Evolutionary conservation across 2,797 vertebrate species (phyloP).

Genomic region (Muscicapa striata): DNA sequence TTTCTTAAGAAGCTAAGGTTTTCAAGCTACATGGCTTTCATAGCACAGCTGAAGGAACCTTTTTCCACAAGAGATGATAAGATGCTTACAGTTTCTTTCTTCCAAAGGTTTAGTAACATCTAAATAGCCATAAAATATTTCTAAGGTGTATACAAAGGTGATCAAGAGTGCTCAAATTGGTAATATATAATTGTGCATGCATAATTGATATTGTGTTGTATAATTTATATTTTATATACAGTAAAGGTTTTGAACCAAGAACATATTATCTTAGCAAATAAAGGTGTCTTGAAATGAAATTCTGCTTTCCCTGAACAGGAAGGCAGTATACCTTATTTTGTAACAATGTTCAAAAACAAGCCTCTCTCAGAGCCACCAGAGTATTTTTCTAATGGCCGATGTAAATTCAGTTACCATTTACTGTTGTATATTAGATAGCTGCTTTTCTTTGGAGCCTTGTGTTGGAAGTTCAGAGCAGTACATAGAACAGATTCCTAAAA

Average conservation of each 20-base stretch:
- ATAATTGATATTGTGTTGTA: background rate
- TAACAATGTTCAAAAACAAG: background rate
- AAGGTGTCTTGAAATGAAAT: background rate
- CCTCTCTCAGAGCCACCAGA: background rate
- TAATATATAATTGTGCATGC: background rate
- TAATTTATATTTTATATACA: background rate
- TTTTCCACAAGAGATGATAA: background rate
- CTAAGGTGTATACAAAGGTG: background rate
- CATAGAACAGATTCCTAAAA: background rate
- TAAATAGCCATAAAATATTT: background rate
- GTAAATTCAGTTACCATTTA: background rate
- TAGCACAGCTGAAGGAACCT: background rate
- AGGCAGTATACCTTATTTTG: background rate
- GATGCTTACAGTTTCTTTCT: background rate
- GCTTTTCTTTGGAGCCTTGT: accelerated
- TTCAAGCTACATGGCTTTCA: background rate
- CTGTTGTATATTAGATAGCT: background rate
- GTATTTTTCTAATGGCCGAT: background rate
- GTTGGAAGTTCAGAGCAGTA: background rate
- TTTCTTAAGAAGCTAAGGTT: background rate
- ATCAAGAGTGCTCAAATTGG: background rate
- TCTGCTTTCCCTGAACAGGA: background rate
- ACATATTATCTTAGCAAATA: background rate
- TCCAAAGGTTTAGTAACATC: background rate
- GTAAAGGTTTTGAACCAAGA: background rate